Conservation (phyloP, 2,888 invertebrate species). For the Polymixis flavicincta region DNA sequence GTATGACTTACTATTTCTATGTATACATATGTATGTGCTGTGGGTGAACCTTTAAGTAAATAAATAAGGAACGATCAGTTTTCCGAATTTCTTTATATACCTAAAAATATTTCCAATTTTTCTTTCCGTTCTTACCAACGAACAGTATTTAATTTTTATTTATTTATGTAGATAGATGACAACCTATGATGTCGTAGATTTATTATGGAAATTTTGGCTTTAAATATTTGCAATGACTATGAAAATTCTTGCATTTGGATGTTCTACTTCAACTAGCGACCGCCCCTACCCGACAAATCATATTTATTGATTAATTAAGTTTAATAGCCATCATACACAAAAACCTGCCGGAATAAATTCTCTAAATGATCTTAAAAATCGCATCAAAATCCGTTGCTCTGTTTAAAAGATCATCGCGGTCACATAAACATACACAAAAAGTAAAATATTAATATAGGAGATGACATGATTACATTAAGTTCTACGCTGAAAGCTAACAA, state of each 20-base stretch:
- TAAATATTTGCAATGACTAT: neutral
- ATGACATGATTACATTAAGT: neutral
- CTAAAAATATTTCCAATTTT: neutral
- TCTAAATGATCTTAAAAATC: neutral
- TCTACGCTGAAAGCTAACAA: neutral
- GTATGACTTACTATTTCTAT: too few relatives aligned
- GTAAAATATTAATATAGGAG: neutral
- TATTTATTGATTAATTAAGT: too few relatives aligned
- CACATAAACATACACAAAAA: neutral
- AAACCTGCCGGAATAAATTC: too few relatives aligned
- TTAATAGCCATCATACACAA: neutral
- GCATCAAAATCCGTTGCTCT: neutral
- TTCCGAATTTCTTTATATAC: neutral
- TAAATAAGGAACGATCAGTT: neutral
- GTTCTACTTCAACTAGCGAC: neutral
- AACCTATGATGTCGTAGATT: neutral
- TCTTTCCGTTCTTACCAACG: neutral
- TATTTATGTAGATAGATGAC: neutral
- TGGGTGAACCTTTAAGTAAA: too few relatives aligned
- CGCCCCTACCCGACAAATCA: neutral
- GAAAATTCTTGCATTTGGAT: neutral
- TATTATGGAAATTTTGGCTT: neutral
- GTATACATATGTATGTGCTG: too few relatives aligned
- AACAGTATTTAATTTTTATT: neutral
- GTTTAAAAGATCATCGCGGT: neutral